Percentiles rank a stretch among this genome's conserved stretches.
Evolutionary conservation across 1,140 invertebrate species (phyloP).

Genomic region (Pogonomyrmex californicus): DNA sequence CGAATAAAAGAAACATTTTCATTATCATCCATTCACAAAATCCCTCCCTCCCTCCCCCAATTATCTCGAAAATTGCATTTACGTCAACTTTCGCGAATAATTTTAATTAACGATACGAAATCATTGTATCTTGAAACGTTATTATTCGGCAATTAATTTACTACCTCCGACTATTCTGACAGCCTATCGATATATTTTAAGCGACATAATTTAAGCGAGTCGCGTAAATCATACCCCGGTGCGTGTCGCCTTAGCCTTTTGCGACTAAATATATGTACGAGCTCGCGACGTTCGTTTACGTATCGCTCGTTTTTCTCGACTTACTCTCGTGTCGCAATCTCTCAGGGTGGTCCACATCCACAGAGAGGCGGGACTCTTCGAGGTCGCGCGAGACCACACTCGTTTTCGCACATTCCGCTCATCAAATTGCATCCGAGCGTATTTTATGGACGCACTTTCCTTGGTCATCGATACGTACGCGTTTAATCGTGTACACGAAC

Average conservation of each 20-base stretch:
- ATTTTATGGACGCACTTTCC: conserved; percentile 45
- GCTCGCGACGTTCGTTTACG: conserved; percentile 37
- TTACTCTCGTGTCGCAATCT: conserved; percentile 69
- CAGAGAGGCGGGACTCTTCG: conserved; percentile 62
- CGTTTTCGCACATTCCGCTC: conserved; percentile 59
- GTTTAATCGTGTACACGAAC: conserved; percentile 16
- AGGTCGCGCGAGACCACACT: conserved; percentile 65
- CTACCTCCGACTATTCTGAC: neutral
- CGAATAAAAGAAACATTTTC: conserved; percentile 1
- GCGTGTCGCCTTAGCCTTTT: conserved; percentile 19
- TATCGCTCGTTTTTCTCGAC: conserved; percentile 60
- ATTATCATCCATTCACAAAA: conserved; percentile 9
- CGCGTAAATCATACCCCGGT: conserved; percentile 19
- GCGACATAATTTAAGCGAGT: conserved; percentile 20
- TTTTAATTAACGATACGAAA: conserved; percentile 3
- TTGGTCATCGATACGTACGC: conserved; percentile 35
- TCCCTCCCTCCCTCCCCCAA: no score
- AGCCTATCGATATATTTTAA: conserved; percentile 3
- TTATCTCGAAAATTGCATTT: neutral
- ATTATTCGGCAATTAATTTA: conserved; percentile 30
- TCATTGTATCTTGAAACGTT: neutral
- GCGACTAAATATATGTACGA: conserved; percentile 30
- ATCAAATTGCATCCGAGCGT: conserved; percentile 60
- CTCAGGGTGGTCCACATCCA: conserved; percentile 73
- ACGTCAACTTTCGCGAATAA: neutral